Evolutionary conservation across 2,797 vertebrate species (phyloP).

Genomic region (Pseudochaenichthys georgianus): DNA sequence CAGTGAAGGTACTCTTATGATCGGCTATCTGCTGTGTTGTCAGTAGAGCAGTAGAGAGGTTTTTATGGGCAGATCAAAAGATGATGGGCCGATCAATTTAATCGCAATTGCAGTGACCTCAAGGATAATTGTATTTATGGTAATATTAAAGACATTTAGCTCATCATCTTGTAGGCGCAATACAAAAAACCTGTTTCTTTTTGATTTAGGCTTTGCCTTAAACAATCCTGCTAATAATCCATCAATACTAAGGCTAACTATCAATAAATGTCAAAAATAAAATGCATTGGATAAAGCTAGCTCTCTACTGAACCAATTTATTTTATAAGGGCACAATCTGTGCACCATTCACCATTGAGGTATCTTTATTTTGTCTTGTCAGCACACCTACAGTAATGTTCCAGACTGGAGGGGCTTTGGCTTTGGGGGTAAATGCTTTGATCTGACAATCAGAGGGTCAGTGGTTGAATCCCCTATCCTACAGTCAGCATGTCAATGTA

Average conservation of each 20-base stretch:
- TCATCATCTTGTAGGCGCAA: constrained; percentile 1
- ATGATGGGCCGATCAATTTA: background rate
- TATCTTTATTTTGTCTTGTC: background rate
- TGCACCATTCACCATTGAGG: too few species aligned
- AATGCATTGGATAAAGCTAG: background rate
- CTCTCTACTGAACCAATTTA: too few species aligned
- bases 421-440: too few species aligned
- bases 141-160: background rate
- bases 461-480: too few species aligned
- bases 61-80: background rate
- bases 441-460: too few species aligned
- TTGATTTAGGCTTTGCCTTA: background rate
- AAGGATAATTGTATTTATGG: constrained; percentile 5
- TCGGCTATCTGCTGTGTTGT: constrained; percentile 2
- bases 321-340: too few species aligned
- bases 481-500: too few species aligned
- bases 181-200: background rate
- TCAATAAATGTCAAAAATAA: background rate
- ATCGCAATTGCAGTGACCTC: background rate
- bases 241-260: background rate
- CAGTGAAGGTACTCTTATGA: background rate
- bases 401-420: too few species aligned
- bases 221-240: background rate
- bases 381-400: background rate
- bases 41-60: background rate